Evolutionary conservation across 2,113 vertebrate species (phyloP), one percentile per base, ranked within the genome.

Genomic region (Abramis brama): DNA sequence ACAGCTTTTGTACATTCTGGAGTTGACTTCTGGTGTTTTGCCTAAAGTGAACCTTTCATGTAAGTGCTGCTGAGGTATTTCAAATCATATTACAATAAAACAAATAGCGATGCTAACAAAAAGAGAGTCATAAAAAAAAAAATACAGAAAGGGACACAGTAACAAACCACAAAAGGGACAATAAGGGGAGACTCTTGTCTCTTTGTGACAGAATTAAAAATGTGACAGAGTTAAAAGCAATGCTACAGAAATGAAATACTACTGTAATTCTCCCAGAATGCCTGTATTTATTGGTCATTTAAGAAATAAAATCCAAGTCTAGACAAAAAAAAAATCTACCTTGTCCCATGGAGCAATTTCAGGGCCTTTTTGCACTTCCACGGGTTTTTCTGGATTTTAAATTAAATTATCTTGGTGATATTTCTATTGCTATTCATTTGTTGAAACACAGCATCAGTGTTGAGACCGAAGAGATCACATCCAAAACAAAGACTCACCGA

Each of bases 51-150:
- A 96, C 95, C 95, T 91, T 95, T 92, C 95, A 94, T 92, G 92
- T 93, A 97, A 96, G 94, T 95, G 96, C 96, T 94, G 95, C 95
- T 97, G 98, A 99, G 98, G 98, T 99, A 99, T 88, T 86, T 76
- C 91, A 95, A 94, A 87, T 70, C 73, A 92, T 89, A 93, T 91
- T 89, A 92, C 91, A 94, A 94, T 45, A 94, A 93, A 92, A 94
- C 93, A 90, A 93, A 94, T 27, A 84, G 15, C 19, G 10, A 27
- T 27, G 30, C 47, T 30, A 79, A 50, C 2, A 50, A 81, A 57
- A 57, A 47, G 6, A 45, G 12, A 27, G 25, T 60, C 23, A 8
- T 75, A 55, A 55, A 57, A 50, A 47, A 27, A 27, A 27, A 27
- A 59, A 5, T 17, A 64, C 17, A 33, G 23, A 78, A 70, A 39